A percentile compares a stretch with the other conserved stretches of the same genome.
Evolutionary conservation across 2,888 invertebrate genomes (phyloP).

Genomic region (Pollenia amentaria): DNA sequence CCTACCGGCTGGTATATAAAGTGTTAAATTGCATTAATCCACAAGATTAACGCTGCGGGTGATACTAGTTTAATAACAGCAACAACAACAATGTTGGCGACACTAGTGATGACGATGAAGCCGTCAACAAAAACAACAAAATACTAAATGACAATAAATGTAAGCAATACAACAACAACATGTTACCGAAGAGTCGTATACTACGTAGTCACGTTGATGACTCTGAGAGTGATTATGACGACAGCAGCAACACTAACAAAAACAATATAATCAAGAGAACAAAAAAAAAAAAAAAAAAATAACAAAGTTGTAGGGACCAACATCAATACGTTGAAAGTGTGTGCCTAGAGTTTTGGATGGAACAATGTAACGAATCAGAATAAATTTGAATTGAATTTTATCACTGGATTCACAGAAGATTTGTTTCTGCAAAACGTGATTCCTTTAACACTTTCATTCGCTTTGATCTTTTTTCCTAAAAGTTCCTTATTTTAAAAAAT

Average conservation of each 20-base stretch:
- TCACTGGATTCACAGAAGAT: no score
- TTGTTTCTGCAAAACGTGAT: no score
- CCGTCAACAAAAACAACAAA: constrained; percentile 57
- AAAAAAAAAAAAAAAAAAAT: constrained; percentile 26
- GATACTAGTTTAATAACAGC: constrained; percentile 79
- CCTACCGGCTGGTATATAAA: constrained; percentile 79
- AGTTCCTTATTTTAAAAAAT: no score
- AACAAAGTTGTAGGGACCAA: constrained; percentile 23
- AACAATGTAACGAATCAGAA: constrained; percentile 21
- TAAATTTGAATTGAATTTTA: background rate
- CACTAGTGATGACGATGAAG: constrained; percentile 45
- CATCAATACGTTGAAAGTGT: constrained; percentile 2
- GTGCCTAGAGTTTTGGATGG: background rate
- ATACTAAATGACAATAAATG: constrained; percentile 75
- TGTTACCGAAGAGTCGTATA: background rate
- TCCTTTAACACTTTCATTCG: no score
- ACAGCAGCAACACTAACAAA: constrained; percentile 41
- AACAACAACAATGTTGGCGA: constrained; percentile 73
- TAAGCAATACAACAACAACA: constrained; percentile 64
- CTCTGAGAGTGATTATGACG: constrained; percentile 55
- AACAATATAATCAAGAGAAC: no score
- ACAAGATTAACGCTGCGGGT: constrained; percentile 84
- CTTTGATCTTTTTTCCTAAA: no score
- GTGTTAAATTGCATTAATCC: constrained; percentile 84
- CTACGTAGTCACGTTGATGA: constrained; percentile 37